Evolutionary conservation across 2,113 vertebrate genomes (phyloP), one percentile per base, ranked within the genome.

Genomic region (Erpornis zantholeuca): DNA sequence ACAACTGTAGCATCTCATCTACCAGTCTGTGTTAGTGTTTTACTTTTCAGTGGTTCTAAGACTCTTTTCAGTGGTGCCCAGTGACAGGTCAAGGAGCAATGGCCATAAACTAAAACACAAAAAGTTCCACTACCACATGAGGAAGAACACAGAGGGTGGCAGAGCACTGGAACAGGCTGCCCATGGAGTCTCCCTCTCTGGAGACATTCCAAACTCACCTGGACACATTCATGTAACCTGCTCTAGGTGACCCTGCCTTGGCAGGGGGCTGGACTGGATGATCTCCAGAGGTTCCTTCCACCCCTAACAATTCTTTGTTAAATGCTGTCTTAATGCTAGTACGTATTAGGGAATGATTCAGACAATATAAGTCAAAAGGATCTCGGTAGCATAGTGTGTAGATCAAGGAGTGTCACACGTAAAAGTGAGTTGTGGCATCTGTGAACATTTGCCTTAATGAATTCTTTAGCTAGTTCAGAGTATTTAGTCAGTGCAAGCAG

Each of bases 351-450:
- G 24, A 82, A 77, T 1, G 1, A 65, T 31, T 35, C 25, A 50
- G 71, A 49, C 29, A 44, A 12, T 17, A 0, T 5, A 31, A 56
- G 20, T 23, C 8, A 16, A 45, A 86, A 88, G 3, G 2, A 3
- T 6, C 85, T 86, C 66, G 42, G 42, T 65, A 73, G 20, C 5
- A 6, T 23, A 33, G 11, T 42, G 5, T n/a, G 17, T 63, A 59
- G n/a, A 29, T 72, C 23, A 44, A 81, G 64, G 15, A 82, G 21
- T 31, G 12, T 50, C 27, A 27, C 2, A 1, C 0, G 0, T 68
- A 28, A 22, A 66, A 91, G 69, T 45, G 28, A 16, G 13, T 63
- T 73, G 38, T 64, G 75, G n/a, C 16, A 78, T 20, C 14, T 66
- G 12, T 0, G 1, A 81, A 84, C 22, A 45, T 79, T 82, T 92